Conservation (phyloP, 2,113 vertebrate genomes). For the Lepus timidus region DNA sequence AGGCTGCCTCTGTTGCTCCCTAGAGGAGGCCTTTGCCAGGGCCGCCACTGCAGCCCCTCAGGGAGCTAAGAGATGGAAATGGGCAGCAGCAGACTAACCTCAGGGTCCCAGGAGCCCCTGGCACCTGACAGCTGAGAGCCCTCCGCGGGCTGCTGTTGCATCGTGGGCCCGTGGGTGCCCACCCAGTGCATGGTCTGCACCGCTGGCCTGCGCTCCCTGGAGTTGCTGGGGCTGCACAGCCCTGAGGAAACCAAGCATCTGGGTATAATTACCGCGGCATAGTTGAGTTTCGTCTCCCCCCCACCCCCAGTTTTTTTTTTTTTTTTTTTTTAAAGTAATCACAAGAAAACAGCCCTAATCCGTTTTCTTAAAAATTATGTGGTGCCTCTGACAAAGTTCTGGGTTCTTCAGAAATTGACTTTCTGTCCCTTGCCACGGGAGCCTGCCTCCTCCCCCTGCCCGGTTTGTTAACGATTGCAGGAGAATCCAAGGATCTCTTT, state of each 20-base stretch:
- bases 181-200: background rate
- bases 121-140: constrained; percentile 82
- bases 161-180: background rate
- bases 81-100: constrained; percentile 69
- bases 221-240: constrained; percentile 66
- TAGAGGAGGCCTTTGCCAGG: background rate
- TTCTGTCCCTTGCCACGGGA: background rate
- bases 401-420: constrained; percentile 11
- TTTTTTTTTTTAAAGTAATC: background rate
- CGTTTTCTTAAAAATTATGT: constrained; percentile 70
- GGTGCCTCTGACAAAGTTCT: constrained; percentile 53
- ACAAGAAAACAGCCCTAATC: constrained; percentile 63
- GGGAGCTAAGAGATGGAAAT: constrained; percentile 58
- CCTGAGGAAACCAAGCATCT: constrained; percentile 75
- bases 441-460: background rate
- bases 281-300: constrained; percentile 64
- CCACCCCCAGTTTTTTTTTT: background rate
- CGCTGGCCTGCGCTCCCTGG: constrained; percentile 61
- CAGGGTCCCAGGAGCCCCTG: constrained; percentile 77
- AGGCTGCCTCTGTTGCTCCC: no score
- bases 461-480: background rate
- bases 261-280: constrained; percentile 85
- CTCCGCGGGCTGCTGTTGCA: constrained; percentile 53
- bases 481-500: background rate
- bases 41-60: constrained; percentile 32